phyloP scores from a whole-genome alignment of 2,888 invertebrate genomes.

The Galerucella calmariensis region DNA sequence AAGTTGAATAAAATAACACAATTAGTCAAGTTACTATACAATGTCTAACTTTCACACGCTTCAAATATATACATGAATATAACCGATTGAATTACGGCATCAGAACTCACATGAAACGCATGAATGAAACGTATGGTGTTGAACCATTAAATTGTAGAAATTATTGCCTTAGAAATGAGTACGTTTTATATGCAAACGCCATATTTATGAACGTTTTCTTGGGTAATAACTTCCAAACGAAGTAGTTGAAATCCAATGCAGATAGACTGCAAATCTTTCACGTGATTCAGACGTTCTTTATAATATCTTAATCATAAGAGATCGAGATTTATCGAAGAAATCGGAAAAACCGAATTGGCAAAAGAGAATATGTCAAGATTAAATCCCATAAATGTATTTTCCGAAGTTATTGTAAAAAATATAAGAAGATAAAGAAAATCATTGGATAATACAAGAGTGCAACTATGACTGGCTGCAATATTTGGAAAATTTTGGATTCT shows the following conservation, averaged over 20 bases:
- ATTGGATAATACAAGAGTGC: not conserved
- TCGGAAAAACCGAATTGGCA: constrained; percentile 18
- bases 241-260: constrained; percentile 33
- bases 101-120: constrained; percentile 17
- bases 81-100: constrained; percentile 13
- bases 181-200: constrained; percentile 33
- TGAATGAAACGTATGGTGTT: constrained; percentile 16
- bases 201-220: constrained; percentile 29
- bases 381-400: constrained; percentile 18
- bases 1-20: not conserved
- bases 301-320: constrained; percentile 40
- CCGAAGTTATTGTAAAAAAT: constrained; percentile 14
- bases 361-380: constrained; percentile 26
- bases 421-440: constrained; percentile 1
- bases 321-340: constrained; percentile 22
- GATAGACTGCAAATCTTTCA: constrained; percentile 36
- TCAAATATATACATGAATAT: not conserved
- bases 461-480: not conserved
- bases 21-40: not conserved
- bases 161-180: constrained; percentile 24
- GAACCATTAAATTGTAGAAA: constrained; percentile 29
- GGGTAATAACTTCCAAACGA: constrained; percentile 33
- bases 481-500: too few species aligned
- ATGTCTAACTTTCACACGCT: not conserved
- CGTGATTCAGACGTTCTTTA: constrained; percentile 32